Percentiles rank a stretch among this genome's conserved stretches.
Evolutionary conservation across 53 echinoderm and acorn worm species (phyloP).

Genomic region (Paelopatides confundens): DNA sequence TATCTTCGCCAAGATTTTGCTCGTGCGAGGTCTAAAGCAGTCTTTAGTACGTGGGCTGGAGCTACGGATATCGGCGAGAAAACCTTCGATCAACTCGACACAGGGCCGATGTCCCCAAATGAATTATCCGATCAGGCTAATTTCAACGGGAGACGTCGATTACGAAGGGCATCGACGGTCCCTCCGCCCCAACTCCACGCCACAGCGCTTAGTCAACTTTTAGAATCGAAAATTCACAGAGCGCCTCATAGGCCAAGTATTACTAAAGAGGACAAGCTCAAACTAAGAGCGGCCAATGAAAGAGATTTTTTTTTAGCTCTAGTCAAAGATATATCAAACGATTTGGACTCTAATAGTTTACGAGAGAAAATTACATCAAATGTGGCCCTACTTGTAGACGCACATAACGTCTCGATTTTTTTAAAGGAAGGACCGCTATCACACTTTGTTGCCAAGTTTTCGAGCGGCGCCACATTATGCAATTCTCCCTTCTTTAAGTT

Average conservation of each 20-base stretch:
- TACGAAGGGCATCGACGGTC: slow-evolving; percentile 93
- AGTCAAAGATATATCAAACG: slow-evolving; percentile 98
- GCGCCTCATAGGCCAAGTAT: slow-evolving; percentile 87
- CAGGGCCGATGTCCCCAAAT: slow-evolving; percentile 78
- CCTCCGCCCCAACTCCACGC: slow-evolving; percentile 84
- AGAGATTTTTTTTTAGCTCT: slow-evolving; percentile 92
- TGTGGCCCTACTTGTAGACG: slow-evolving; percentile 86
- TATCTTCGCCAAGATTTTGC: slow-evolving; percentile 98
- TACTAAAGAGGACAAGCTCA: slow-evolving; percentile 86
- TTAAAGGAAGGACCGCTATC: slow-evolving; percentile 95
- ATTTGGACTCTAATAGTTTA: slow-evolving; percentile 86
- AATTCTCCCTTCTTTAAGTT: slow-evolving; percentile 37
- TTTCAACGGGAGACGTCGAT: slow-evolving; percentile 75
- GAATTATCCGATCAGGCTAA: slow-evolving; percentile 54
- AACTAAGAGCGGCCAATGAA: slow-evolving; percentile 89
- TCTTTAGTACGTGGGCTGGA: slow-evolving; percentile 94
- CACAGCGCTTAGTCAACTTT: slow-evolving; percentile 81
- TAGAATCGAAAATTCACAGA: slow-evolving; percentile 81
- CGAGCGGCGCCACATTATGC: neutral
- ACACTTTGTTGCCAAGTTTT: slow-evolving; percentile 55
- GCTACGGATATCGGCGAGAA: slow-evolving; percentile 40
- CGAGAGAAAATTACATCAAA: slow-evolving; percentile 81
- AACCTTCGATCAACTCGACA: slow-evolving; percentile 63
- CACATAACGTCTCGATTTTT: slow-evolving; percentile 75
- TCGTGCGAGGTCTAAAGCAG: slow-evolving; percentile 83